A percentile compares a stretch with the other conserved stretches of the same genome.
Conservation (phyloP, 2,113 vertebrate genomes). For the Hystrix brachyura region DNA sequence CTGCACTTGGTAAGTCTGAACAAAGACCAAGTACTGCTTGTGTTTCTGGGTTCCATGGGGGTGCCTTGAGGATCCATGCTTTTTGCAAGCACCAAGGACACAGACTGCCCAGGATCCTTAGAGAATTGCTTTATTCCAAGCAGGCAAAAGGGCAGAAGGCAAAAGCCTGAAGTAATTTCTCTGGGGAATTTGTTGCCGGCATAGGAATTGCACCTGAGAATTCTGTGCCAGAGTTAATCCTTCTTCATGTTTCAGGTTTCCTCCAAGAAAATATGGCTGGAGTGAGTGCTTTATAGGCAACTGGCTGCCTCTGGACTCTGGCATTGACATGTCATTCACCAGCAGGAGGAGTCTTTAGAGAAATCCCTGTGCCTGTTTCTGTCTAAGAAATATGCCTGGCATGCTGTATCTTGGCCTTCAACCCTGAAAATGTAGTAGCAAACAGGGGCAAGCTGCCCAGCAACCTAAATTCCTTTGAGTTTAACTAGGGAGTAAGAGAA, state of each 20-base stretch:
- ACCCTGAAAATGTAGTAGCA: neutral
- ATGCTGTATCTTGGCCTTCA: neutral
- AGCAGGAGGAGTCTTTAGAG: neutral
- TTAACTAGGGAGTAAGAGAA: constrained; percentile 8
- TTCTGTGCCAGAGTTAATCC: constrained; percentile 36
- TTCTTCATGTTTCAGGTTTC: neutral
- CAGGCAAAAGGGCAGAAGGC: constrained; percentile 72
- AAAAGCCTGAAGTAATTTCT: constrained; percentile 43
- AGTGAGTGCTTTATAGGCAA: neutral
- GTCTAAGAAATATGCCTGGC: neutral
- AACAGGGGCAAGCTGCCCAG: neutral
- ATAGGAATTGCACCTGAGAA: constrained; percentile 40
- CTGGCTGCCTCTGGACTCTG: neutral
- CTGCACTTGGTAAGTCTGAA: neutral
- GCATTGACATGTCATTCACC: neutral
- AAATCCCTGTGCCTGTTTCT: neutral
- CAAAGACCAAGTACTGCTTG: accelerated
- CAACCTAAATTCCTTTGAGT: neutral
- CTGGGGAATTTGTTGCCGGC: constrained; percentile 56
- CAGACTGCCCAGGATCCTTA: neutral
- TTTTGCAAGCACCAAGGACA: constrained; percentile 45
- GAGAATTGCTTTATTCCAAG: constrained; percentile 60
- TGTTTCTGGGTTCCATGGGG: neutral
- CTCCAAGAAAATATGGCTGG: neutral
- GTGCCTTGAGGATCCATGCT: neutral